These are phyloP conservation scores for Protodeltote pygarga DNA, from an alignment of 2,888 invertebrate genomes.

Conservation along the genomic window DNA sequence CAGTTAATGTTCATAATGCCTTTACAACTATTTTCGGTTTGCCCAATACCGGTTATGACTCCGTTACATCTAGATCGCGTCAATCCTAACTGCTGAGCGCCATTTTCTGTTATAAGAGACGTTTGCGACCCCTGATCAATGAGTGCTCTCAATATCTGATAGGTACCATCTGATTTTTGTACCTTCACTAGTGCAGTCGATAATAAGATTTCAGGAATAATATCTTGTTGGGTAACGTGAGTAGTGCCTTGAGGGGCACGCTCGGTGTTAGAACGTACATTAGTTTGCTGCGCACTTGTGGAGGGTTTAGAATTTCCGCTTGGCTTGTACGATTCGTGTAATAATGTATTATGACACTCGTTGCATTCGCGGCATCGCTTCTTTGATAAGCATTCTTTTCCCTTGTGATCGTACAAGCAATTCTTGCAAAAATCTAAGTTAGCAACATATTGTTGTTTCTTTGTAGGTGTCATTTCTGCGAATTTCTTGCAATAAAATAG, in stretches of 20 bases:
- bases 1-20: background rate
- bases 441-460: background rate
- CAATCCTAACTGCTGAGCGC: background rate
- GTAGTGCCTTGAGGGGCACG: background rate
- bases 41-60: background rate
- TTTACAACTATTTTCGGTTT: background rate
- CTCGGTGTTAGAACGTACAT: background rate
- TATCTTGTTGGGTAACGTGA: background rate
- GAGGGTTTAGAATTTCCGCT: background rate
- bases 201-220: background rate
- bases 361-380: background rate
- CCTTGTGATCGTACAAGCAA: background rate
- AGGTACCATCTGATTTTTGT: background rate
- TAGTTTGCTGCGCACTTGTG: background rate
- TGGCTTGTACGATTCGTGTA: background rate
- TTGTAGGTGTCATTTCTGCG: background rate
- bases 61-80: background rate
- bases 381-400: background rate
- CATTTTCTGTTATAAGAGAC: constrained; percentile 3
- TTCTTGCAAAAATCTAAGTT: background rate
- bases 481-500: constrained; percentile 6
- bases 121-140: constrained; percentile 14
- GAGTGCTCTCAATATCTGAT: background rate
- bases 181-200: constrained; percentile 3
- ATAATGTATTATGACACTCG: background rate